These are phyloP conservation scores for Alectura lathami DNA, from an alignment of 2,113 vertebrate genomes.

Conservation along the genomic window DNA sequence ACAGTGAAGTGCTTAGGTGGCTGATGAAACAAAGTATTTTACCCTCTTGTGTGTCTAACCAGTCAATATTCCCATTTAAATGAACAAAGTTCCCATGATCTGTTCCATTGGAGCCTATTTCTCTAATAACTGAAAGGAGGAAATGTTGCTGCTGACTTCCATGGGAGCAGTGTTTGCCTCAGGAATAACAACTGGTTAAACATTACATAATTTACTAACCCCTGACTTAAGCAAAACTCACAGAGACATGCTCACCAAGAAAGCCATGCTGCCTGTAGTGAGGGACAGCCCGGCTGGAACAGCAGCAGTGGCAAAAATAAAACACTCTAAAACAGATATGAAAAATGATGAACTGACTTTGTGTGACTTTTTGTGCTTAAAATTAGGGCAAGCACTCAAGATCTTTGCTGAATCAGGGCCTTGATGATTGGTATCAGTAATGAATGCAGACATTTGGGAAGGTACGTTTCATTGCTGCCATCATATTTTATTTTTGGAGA, in stretches of 20 bases:
- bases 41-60: neutral
- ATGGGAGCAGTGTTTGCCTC: neutral
- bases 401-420: constrained; percentile 43
- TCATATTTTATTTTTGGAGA: constrained; percentile 40
- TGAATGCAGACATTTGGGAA: constrained; percentile 38
- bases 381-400: constrained; percentile 9
- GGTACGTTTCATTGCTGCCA: constrained; percentile 26
- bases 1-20: neutral
- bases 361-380: constrained; percentile 27
- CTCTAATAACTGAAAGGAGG: neutral
- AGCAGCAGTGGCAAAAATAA: neutral
- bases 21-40: constrained; percentile 21
- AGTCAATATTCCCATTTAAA: constrained; percentile 12
- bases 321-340: neutral
- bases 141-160: neutral
- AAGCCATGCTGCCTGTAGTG: neutral
- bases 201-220: neutral
- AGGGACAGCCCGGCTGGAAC: neutral
- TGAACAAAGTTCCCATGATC: constrained; percentile 12
- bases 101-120: neutral
- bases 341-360: constrained; percentile 31
- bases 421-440: constrained; percentile 5
- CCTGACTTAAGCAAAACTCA: neutral
- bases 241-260: neutral
- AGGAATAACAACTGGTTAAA: constrained; percentile 21